Evolutionary conservation across 2,113 vertebrate genomes (phyloP).

Genomic region (Dascyllus trimaculatus): DNA sequence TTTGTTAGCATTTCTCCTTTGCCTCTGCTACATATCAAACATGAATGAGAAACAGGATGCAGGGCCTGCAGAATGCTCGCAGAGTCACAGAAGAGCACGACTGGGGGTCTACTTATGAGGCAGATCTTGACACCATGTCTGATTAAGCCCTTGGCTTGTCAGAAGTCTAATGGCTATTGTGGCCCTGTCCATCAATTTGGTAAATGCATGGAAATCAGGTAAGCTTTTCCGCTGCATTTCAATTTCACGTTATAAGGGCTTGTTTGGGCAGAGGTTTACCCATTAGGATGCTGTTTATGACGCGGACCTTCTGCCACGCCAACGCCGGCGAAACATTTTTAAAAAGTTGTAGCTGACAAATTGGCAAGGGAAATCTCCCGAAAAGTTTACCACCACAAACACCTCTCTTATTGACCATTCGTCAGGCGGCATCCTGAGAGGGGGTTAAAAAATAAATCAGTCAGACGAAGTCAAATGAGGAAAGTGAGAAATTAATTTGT

Average conservation of each 20-base stretch:
- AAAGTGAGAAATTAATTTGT: slow-evolving; percentile 86
- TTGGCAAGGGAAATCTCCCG: not conserved
- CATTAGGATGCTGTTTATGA: not conserved
- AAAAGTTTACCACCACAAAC: slow-evolving; percentile 40
- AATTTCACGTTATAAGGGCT: slow-evolving; percentile 6
- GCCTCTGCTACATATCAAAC: slow-evolving; percentile 76
- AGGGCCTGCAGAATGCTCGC: slow-evolving; percentile 56
- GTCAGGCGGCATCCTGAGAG: slow-evolving; percentile 62
- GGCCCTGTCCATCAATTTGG: slow-evolving; percentile 61
- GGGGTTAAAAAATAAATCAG: slow-evolving; percentile 78
- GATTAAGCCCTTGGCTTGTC: slow-evolving; percentile 74
- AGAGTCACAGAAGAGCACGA: slow-evolving; percentile 67
- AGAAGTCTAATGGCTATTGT: slow-evolving; percentile 70
- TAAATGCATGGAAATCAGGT: slow-evolving; percentile 49
- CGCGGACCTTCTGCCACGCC: not conserved
- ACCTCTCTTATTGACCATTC: slow-evolving; percentile 56
- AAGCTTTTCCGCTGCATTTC: slow-evolving; percentile 45
- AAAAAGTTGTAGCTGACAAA: slow-evolving; percentile 37
- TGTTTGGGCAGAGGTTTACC: slow-evolving; percentile 19
- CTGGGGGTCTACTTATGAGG: slow-evolving; percentile 78
- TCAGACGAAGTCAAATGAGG: slow-evolving; percentile 83
- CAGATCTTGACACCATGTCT: slow-evolving; percentile 64
- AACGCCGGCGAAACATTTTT: not conserved
- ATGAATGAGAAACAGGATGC: slow-evolving; percentile 75
- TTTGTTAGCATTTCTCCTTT: slow-evolving; percentile 81